Conservation (phyloP, 2,888 invertebrate genomes). For the Willowsia nigromaculata region DNA sequence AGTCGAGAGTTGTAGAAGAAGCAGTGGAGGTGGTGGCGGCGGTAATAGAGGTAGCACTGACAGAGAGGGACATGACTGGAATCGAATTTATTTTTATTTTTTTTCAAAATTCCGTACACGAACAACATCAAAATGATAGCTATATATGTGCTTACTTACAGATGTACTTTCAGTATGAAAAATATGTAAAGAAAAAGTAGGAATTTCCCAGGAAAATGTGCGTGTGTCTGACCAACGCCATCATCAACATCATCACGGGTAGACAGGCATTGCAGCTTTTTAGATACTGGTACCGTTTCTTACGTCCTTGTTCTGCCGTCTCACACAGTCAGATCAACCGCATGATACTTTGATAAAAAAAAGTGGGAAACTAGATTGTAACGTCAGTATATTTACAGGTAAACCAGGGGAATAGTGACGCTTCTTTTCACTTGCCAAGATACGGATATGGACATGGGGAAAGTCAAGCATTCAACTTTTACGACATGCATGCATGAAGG, state of each 20-base stretch:
- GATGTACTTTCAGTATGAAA: background rate
- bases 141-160: background rate
- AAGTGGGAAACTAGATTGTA: background rate
- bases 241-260: background rate
- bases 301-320: background rate
- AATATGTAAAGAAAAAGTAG: background rate
- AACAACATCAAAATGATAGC: conserved; percentile 21
- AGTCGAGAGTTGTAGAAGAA: no score
- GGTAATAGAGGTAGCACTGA: conserved; percentile 10
- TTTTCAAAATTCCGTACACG: conserved; percentile 3
- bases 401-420: background rate
- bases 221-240: background rate
- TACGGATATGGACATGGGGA: conserved; percentile 20
- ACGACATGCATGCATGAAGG: conserved; percentile 49
- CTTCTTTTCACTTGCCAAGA: conserved; percentile 10
- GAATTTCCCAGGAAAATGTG: conserved; percentile 47
- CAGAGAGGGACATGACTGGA: conserved; percentile 49
- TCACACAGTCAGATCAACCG: conserved; percentile 3
- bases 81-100: conserved; percentile 28
- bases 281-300: background rate
- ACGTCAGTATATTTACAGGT: background rate
- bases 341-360: conserved; percentile 13
- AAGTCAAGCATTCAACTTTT: conserved; percentile 52
- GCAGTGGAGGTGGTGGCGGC: no score
- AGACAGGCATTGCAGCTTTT: background rate